Evolutionary conservation across 2,888 invertebrate species (phyloP).

Genomic region (Suillia variegata): DNA sequence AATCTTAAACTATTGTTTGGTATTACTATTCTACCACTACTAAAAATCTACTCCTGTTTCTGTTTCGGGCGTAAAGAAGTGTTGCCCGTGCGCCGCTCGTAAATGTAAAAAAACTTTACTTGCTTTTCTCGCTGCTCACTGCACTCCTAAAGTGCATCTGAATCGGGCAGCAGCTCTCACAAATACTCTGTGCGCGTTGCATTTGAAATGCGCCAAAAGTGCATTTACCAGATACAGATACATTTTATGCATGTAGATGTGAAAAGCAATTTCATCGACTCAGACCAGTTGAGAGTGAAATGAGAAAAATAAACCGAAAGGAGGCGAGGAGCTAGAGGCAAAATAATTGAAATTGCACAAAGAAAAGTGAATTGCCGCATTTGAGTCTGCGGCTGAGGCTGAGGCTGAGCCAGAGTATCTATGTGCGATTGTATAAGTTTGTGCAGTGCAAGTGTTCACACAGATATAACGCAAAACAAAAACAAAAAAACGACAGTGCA

Average conservation of each 20-base stretch:
- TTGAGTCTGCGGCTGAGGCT: slow-evolving; percentile 24
- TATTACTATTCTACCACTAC: too few species aligned
- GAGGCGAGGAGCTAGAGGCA: slow-evolving; percentile 14
- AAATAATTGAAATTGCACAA: slow-evolving; percentile 49
- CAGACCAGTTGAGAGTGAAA: slow-evolving; percentile 26
- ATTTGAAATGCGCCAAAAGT: neutral
- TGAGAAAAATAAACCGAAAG: slow-evolving; percentile 18
- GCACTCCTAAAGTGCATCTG: slow-evolving; percentile 21
- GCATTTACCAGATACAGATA: too few species aligned
- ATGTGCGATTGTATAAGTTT: slow-evolving; percentile 46
- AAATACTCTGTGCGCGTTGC: slow-evolving; percentile 14
- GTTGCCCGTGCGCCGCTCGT: too few species aligned
- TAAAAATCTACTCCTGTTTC: neutral
- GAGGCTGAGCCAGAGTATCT: slow-evolving; percentile 17
- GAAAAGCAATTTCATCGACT: too few species aligned
- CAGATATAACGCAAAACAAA: neutral
- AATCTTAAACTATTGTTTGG: too few species aligned
- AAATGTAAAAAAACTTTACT: too few species aligned
- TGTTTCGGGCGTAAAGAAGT: too few species aligned
- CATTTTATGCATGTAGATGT: too few species aligned
- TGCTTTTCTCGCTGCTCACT: slow-evolving; percentile 5
- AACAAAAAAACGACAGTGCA: neutral
- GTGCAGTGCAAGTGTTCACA: slow-evolving; percentile 12
- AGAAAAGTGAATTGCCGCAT: slow-evolving; percentile 45
- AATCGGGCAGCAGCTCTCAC: slow-evolving; percentile 19